phyloP scores from a whole-genome alignment of 1,140 invertebrate species.

The Heliconius eleuchia region DNA sequence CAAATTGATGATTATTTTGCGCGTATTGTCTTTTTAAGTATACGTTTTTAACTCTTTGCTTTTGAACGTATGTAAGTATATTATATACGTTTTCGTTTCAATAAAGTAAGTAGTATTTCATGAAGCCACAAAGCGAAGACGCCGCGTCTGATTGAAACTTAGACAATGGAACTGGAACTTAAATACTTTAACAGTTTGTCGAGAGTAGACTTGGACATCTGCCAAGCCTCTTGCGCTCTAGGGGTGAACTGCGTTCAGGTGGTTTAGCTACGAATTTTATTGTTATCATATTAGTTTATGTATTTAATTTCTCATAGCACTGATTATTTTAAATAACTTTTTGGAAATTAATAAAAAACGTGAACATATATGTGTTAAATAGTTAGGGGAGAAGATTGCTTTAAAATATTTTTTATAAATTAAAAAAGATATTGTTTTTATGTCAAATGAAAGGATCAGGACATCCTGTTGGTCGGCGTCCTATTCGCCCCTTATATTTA shows the following conservation, averaged over 20 bases:
- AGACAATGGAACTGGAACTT: constrained; percentile 48
- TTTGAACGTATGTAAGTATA: not conserved
- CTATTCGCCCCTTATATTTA: too few species aligned
- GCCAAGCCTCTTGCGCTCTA: constrained; percentile 37
- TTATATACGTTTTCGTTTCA: not conserved
- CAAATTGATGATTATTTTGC: not conserved
- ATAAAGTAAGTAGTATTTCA: constrained; percentile 26
- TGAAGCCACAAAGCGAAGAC: constrained; percentile 31
- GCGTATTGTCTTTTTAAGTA: not conserved
- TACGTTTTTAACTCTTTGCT: not conserved
- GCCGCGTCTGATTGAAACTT: constrained; percentile 46
- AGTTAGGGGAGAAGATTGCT: too few species aligned
- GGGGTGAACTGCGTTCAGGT: constrained; percentile 40
- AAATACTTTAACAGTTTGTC: constrained; percentile 53
- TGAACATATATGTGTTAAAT: too few species aligned
- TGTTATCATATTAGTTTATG: constrained; percentile 2
- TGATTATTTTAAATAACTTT: not conserved
- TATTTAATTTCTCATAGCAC: not conserved
- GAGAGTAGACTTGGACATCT: constrained; percentile 39
- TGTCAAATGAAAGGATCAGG: too few species aligned
- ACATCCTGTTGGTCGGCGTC: too few species aligned
- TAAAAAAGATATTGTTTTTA: too few species aligned
- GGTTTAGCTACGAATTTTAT: constrained; percentile 30
- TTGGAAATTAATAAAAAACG: too few species aligned
- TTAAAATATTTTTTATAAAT: too few species aligned